phyloP scores from a whole-genome alignment of 1,140 invertebrate species.

The Aphelenchoides fujianensis region DNA sequence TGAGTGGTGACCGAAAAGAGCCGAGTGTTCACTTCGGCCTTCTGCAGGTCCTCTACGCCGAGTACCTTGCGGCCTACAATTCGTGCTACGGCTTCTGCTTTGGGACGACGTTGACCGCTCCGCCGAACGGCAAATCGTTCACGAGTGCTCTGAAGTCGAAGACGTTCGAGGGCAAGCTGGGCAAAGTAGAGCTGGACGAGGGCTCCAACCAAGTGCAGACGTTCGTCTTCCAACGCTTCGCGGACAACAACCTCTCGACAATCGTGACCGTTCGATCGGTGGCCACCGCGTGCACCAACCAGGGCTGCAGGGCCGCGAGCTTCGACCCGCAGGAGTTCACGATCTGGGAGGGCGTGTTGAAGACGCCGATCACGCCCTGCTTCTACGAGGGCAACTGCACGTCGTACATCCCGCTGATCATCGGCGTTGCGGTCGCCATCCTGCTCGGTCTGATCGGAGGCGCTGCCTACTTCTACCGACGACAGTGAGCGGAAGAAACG shows the following conservation, averaged over 20 bases:
- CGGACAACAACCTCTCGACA: slow-evolving; percentile 12
- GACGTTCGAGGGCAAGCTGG: slow-evolving; percentile 11
- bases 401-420: slow-evolving; percentile 32
- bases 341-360: slow-evolving; percentile 24
- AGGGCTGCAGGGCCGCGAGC: not conserved
- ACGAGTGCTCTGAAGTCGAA: not conserved
- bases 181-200: not conserved
- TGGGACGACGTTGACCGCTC: slow-evolving; percentile 19
- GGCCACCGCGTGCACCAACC: not conserved
- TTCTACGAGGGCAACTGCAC: slow-evolving; percentile 45
- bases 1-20: too few relatives aligned
- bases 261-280: slow-evolving; percentile 25
- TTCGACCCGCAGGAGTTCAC: slow-evolving; percentile 18
- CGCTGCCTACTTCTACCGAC: slow-evolving; percentile 33
- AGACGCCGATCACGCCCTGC: slow-evolving; percentile 29
- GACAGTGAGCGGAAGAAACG: slow-evolving; percentile 41
- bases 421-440: slow-evolving; percentile 16
- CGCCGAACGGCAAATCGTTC: slow-evolving; percentile 16
- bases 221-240: slow-evolving; percentile 17
- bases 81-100: slow-evolving; percentile 43
- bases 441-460: slow-evolving; percentile 22
- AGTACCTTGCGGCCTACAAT: slow-evolving; percentile 32
- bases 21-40: too few relatives aligned
- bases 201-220: not conserved
- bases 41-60: slow-evolving; percentile 21